phyloP scores from a whole-genome alignment of 2,113 vertebrate genomes.

The Proteles cristata region DNA sequence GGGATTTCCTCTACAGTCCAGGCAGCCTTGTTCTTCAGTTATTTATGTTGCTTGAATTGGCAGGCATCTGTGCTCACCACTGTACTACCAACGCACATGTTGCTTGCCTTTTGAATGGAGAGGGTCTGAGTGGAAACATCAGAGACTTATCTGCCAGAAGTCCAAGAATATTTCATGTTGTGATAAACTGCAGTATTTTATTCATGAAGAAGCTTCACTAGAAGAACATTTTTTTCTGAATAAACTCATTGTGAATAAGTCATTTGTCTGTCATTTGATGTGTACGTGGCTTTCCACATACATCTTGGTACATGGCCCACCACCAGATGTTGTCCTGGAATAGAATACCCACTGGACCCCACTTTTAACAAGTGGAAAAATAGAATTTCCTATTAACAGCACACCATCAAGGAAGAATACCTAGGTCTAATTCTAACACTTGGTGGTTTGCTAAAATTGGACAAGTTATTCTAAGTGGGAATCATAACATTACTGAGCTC shows the following conservation, averaged over 20 bases:
- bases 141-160: background rate
- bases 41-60: background rate
- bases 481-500: background rate
- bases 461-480: background rate
- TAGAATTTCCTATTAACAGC: background rate
- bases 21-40: background rate
- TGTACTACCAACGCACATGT: background rate
- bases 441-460: background rate
- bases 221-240: background rate
- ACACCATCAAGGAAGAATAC: background rate
- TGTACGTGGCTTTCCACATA: background rate
- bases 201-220: background rate
- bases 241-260: background rate
- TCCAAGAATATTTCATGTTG: background rate
- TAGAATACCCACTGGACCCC: background rate
- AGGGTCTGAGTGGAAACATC: background rate
- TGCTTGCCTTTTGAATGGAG: background rate
- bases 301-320: background rate
- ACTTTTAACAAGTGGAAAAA: background rate
- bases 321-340: background rate
- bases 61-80: background rate
- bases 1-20: background rate
- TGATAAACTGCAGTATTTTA: background rate
- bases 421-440: constrained; percentile 15
- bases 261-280: background rate